phyloP scores from a whole-genome alignment of 2,797 vertebrate genomes.

The Aplochiton taeniatus region DNA sequence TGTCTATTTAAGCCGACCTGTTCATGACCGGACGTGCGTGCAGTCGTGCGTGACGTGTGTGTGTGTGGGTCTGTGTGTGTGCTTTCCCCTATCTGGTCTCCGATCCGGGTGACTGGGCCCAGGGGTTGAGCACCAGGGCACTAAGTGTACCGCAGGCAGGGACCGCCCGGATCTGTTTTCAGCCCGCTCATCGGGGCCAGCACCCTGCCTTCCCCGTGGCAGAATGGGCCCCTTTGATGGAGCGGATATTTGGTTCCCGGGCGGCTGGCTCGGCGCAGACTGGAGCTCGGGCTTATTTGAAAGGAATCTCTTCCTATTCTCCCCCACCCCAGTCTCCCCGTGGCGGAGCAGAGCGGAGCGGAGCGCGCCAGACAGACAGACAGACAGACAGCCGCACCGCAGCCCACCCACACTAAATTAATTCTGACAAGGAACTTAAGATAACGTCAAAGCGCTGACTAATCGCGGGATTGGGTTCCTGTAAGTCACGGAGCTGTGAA shows the following conservation, averaged over 20 bases:
- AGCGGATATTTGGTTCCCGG: conserved; percentile 78
- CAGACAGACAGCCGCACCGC: conserved; percentile 68
- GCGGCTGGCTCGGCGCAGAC: conserved; percentile 74
- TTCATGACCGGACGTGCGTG: conserved; percentile 30
- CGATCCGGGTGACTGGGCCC: conserved; percentile 55
- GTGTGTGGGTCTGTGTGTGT: conserved; percentile 7
- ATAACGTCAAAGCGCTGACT: conserved; percentile 81
- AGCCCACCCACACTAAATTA: conserved; percentile 79
- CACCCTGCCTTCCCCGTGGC: conserved; percentile 62
- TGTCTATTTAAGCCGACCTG: no score
- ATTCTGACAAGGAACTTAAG: conserved; percentile 83
- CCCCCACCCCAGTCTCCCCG: conserved; percentile 36
- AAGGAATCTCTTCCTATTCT: conserved; percentile 72
- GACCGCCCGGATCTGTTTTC: conserved; percentile 73
- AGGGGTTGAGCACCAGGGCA: conserved; percentile 57
- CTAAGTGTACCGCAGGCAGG: conserved; percentile 70
- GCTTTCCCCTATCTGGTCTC: conserved; percentile 15
- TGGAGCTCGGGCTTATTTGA: conserved; percentile 75
- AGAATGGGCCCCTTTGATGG: conserved; percentile 80
- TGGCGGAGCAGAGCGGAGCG: conserved; percentile 55
- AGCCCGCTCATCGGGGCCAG: conserved; percentile 67
- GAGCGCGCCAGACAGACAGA: conserved; percentile 40
- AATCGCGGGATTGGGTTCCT: conserved; percentile 81
- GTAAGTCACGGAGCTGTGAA: conserved; percentile 79
- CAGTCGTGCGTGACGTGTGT: conserved; percentile 30